A percentile compares a stretch with the other conserved stretches of the same genome.
Evolutionary conservation across 2,888 invertebrate genomes (phyloP).

Genomic region (Hypselothyrea guttata): DNA sequence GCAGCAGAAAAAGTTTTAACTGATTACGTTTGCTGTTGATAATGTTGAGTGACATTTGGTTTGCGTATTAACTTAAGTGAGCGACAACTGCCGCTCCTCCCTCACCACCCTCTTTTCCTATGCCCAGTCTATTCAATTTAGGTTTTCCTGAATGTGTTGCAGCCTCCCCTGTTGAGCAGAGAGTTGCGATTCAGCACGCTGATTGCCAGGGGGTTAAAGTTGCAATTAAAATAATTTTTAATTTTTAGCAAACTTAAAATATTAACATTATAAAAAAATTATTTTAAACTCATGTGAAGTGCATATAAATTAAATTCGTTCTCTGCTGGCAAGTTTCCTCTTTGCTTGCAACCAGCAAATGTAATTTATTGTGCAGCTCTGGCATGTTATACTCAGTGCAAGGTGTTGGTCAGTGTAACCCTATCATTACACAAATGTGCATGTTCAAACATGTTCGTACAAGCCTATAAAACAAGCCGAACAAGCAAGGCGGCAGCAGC

Average conservation of each 20-base stretch:
- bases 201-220: slow-evolving; percentile 69
- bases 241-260: slow-evolving; percentile 45
- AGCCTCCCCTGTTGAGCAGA: no score
- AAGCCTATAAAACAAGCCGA: slow-evolving; percentile 4
- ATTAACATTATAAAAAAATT: slow-evolving; percentile 4
- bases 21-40: slow-evolving; percentile 76
- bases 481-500: slow-evolving; percentile 9
- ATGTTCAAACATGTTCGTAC: slow-evolving; percentile 44
- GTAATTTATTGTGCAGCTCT: background rate
- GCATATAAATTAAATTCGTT: no score
- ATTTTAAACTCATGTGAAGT: background rate
- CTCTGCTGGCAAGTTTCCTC: no score
- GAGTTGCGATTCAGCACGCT: no score
- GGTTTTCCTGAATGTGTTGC: slow-evolving; percentile 15
- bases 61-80: slow-evolving; percentile 77
- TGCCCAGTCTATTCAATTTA: background rate
- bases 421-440: slow-evolving; percentile 49
- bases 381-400: slow-evolving; percentile 6
- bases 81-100: slow-evolving; percentile 48
- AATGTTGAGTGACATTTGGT: slow-evolving; percentile 78
- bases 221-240: slow-evolving; percentile 72
- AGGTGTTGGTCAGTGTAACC: slow-evolving; percentile 24
- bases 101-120: slow-evolving; percentile 6
- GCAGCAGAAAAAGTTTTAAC: slow-evolving; percentile 64
- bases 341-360: no score